Conservation (phyloP, 1,140 invertebrate species). For the Phortica variegata region DNA sequence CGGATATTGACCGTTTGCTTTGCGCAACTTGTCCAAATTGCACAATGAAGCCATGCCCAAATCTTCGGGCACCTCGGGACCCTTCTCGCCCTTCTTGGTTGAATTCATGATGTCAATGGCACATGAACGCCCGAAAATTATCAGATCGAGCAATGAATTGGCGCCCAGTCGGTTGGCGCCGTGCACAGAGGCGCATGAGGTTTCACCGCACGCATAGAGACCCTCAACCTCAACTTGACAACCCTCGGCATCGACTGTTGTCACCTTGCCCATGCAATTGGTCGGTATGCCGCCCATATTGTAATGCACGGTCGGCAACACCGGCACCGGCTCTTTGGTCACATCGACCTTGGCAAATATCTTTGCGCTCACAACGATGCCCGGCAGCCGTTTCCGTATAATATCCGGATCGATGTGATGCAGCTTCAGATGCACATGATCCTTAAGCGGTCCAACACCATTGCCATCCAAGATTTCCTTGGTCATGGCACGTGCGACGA, state of each 20-base stretch:
- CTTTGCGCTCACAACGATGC: conserved; percentile 90
- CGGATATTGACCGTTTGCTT: conserved; percentile 74
- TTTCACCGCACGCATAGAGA: conserved; percentile 72
- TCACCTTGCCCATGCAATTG: conserved; percentile 90
- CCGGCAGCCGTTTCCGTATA: conserved; percentile 74
- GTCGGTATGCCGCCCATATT: conserved; percentile 98
- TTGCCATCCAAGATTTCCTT: conserved; percentile 94
- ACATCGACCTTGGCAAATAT: conserved; percentile 99
- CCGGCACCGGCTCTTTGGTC: conserved; percentile 93
- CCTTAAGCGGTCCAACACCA: conserved; percentile 92
- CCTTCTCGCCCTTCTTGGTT: conserved; percentile 72
- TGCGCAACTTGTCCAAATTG: conserved; percentile 80
- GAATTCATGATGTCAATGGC: conserved; percentile 84
- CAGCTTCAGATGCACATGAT: conserved; percentile 94
- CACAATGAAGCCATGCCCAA: conserved; percentile 89
- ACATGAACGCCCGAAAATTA: conserved; percentile 95
- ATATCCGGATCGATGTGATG: conserved; percentile 94
- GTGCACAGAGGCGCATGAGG: conserved; percentile 85
- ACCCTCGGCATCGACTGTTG: conserved; percentile 56
- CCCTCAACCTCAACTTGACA: conserved; percentile 71
- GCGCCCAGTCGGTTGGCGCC: conserved; percentile 97
- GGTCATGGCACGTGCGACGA: conserved; percentile 96
- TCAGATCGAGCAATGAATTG: conserved; percentile 95
- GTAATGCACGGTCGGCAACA: conserved; percentile 97
- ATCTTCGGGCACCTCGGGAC: conserved; percentile 70